Evolutionary conservation across 30 jellyfish, hydroid and myxozoan species (phyloP), one percentile per base, ranked within the genome.

Genomic region (Aurelia sp.): DNA sequence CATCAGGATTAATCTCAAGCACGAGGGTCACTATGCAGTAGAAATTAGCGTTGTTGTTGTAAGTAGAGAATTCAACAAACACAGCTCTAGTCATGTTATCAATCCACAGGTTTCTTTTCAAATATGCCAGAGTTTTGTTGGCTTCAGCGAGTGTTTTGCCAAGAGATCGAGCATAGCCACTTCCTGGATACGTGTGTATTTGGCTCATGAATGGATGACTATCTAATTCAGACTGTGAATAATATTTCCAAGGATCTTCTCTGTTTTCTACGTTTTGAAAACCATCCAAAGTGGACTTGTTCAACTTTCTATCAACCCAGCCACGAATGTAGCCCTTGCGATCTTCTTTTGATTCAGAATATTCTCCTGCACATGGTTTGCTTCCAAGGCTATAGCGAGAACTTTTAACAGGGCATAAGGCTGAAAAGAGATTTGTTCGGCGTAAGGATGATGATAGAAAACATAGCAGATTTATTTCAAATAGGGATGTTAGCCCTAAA

Each of bases 11-110:
- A 71, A 76, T 24, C 33, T 88, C 97, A 31, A 83, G 20, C n/a
- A 89, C 66, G 55, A 93, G n/a, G 1, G 87, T 55, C n/a, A 88
- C 90, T 27, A 93, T 78, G 76, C 80, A 70, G 78, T 69, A 93
- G 66, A 93, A 93, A 41, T 93, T 93, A 0, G 41, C 93, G 44
- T 93, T 95, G 44, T 80, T 88, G 77, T 88, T 93, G 84, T 88
- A 93, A 7, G 82, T 72, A 27, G 98, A 24, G 38, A 93, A 88
- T 51, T 93, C 97, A 38, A 88, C 65, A 60, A 93, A 68, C 33
- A 88, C 88, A 24, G 97, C 94, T n/a, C 97, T 67, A 6, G 97
- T 81, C 7, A 27, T 38, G 4, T 80, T 80, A 76, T 93, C 98
- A 2, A 93, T 21, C 98, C 98, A 93, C 8, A 72, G 76, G 38